Percentiles rank a stretch among this genome's conserved stretches.
These are phyloP conservation scores for Isichthys henryi DNA, from an alignment of 2,113 vertebrate species.

Conservation along the genomic window DNA sequence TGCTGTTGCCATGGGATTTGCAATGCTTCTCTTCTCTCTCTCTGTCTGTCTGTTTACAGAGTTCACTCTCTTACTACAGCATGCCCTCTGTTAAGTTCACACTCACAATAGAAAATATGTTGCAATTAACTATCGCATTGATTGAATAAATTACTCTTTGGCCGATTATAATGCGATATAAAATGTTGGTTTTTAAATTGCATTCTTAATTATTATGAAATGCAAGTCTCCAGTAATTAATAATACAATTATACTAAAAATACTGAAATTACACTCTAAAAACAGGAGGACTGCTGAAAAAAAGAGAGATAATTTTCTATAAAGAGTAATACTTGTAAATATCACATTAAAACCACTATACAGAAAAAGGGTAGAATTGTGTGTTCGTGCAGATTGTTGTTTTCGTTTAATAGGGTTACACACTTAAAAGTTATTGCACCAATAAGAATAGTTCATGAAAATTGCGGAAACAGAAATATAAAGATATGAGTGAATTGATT, in stretches of 20 bases:
- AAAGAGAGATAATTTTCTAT: neutral
- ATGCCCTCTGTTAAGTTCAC: neutral
- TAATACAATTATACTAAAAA: neutral
- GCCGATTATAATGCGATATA: no score
- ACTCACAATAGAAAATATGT: neutral
- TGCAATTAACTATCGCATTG: neutral
- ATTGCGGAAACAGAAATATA: neutral
- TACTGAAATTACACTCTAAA: neutral
- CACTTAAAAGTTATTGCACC: neutral
- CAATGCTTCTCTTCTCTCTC: constrained; percentile 40
- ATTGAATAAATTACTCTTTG: neutral
- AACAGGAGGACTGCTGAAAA: neutral
- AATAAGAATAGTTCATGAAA: neutral
- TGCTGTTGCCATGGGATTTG: constrained; percentile 76
- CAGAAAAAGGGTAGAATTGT: neutral
- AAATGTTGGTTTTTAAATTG: neutral
- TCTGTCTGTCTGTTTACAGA: constrained; percentile 37
- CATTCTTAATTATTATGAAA: neutral
- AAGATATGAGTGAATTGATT: neutral
- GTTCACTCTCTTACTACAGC: neutral
- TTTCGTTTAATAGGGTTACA: neutral
- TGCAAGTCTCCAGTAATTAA: neutral
- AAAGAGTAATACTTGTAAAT: neutral
- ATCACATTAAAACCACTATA: neutral
- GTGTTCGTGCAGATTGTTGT: neutral